phyloP scores from a whole-genome alignment of 2,888 invertebrate genomes.

The Andrena fulva region DNA sequence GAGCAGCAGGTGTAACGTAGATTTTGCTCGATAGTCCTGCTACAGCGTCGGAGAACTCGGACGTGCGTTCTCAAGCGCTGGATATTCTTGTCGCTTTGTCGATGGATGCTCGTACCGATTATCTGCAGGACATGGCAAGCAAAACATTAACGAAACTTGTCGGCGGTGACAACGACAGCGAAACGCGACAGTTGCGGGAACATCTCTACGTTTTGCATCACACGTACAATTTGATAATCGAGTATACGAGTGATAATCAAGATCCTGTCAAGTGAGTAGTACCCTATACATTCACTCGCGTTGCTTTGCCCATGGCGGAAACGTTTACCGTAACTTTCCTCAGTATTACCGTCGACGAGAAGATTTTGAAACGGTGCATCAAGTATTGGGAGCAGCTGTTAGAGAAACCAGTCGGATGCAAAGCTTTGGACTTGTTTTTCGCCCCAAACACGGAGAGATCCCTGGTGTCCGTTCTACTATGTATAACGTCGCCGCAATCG shows the following conservation, averaged over 20 bases:
- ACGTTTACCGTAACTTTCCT: neutral
- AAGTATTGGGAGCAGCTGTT: constrained; percentile 95
- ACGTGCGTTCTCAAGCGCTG: constrained; percentile 88
- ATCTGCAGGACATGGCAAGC: constrained; percentile 88
- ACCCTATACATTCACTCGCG: no score
- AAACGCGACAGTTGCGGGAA: constrained; percentile 88
- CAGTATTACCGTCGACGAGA: constrained; percentile 86
- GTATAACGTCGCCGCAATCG: constrained; percentile 91
- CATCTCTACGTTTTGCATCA: constrained; percentile 89
- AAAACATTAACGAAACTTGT: constrained; percentile 88
- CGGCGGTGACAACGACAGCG: constrained; percentile 88
- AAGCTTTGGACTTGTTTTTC: constrained; percentile 94
- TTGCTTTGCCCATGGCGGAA: no score
- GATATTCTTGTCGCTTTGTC: constrained; percentile 91
- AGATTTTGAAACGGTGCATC: constrained; percentile 89
- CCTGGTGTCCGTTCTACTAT: constrained; percentile 92
- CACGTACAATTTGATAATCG: constrained; percentile 89
- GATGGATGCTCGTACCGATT: constrained; percentile 91
- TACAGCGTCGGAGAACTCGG: constrained; percentile 88
- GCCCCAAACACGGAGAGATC: constrained; percentile 88
- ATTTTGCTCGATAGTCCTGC: constrained; percentile 71
- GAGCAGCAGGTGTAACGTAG: neutral
- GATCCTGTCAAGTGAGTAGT: constrained; percentile 79
- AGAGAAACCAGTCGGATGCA: constrained; percentile 92
- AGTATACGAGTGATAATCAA: constrained; percentile 85